phyloP scores from a whole-genome alignment of 2,888 invertebrate genomes.

The Gortyna flavago region DNA sequence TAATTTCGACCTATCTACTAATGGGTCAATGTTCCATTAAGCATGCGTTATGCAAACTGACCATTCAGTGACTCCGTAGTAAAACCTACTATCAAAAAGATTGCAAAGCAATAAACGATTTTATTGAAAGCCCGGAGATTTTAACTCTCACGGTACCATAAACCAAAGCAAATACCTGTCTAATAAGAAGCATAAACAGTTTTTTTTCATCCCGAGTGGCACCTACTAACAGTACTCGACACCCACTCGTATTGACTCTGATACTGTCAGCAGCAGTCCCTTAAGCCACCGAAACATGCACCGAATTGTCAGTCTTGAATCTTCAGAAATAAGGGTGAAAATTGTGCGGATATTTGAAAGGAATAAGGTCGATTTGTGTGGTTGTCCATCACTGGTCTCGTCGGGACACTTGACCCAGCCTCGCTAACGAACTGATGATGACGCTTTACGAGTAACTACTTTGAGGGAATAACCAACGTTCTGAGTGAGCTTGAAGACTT shows the following conservation, averaged over 20 bases:
- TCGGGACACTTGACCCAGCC: conserved; percentile 77
- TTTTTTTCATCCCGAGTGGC: conserved; percentile 72
- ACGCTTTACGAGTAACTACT: conserved; percentile 70
- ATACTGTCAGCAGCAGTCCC: conserved; percentile 58
- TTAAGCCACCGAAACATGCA: background rate
- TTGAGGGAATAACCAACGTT: conserved; percentile 69
- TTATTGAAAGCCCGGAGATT: conserved; percentile 61
- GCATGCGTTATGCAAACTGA: conserved; percentile 30
- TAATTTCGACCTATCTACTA: no score
- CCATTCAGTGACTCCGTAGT: conserved; percentile 25
- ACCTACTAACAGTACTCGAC: conserved; percentile 79
- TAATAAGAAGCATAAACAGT: conserved; percentile 77
- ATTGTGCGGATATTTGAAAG: conserved; percentile 39
- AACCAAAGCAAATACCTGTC: conserved; percentile 76
- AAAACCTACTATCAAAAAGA: conserved; percentile 44
- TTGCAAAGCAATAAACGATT: conserved; percentile 51
- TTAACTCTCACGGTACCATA: conserved; percentile 73
- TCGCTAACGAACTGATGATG: conserved; percentile 80
- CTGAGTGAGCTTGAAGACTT: conserved; percentile 33
- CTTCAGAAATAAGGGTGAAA: conserved; percentile 45
- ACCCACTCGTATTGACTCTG: conserved; percentile 75
- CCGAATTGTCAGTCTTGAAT: conserved; percentile 47
- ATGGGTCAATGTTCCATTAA: no score
- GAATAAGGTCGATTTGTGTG: conserved; percentile 53
- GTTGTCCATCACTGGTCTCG: conserved; percentile 64